Evolutionary conservation across 30 jellyfish, hydroid and myxozoan genomes (phyloP).

Genomic region (Rhopilema esculentum): DNA sequence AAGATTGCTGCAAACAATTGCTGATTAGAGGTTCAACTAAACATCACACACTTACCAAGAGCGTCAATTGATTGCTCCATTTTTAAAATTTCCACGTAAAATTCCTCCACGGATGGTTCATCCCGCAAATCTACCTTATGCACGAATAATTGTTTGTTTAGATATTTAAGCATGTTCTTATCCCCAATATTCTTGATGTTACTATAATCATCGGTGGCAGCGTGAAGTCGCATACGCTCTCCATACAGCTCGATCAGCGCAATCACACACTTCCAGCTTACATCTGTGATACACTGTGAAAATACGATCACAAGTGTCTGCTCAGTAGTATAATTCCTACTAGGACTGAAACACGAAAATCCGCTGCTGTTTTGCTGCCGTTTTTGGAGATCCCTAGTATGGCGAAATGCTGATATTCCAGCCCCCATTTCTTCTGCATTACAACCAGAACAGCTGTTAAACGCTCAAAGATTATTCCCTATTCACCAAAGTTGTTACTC

Average conservation of each 20-base stretch:
- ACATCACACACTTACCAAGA: conserved; percentile 40
- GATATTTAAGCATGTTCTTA: conserved; percentile 34
- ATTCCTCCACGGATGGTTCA: conserved; percentile 33
- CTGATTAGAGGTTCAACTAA: no score
- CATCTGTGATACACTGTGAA: conserved; percentile 46
- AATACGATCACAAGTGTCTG: conserved; percentile 30
- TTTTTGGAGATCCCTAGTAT: neutral
- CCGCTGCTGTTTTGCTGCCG: conserved; percentile 5
- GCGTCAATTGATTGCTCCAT: conserved; percentile 43
- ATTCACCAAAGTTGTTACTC: neutral
- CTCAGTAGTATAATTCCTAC: neutral
- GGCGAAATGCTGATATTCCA: conserved; percentile 2
- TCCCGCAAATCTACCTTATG: conserved; percentile 45
- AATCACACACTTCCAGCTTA: conserved; percentile 19
- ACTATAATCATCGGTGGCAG: conserved; percentile 52
- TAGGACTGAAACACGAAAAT: conserved; percentile 22
- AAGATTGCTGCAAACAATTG: no score
- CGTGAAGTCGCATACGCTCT: conserved; percentile 45
- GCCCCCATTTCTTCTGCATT: conserved; percentile 7
- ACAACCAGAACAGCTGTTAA: neutral
- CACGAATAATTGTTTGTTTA: conserved; percentile 44
- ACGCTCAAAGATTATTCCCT: neutral
- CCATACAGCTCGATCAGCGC: conserved; percentile 13
- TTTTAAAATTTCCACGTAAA: conserved; percentile 4
- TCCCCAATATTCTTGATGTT: conserved; percentile 53